Evolutionary conservation across 2,797 vertebrate species (phyloP), one percentile per base, ranked within the genome.

Genomic region (Hapalemur alaotrensis): DNA sequence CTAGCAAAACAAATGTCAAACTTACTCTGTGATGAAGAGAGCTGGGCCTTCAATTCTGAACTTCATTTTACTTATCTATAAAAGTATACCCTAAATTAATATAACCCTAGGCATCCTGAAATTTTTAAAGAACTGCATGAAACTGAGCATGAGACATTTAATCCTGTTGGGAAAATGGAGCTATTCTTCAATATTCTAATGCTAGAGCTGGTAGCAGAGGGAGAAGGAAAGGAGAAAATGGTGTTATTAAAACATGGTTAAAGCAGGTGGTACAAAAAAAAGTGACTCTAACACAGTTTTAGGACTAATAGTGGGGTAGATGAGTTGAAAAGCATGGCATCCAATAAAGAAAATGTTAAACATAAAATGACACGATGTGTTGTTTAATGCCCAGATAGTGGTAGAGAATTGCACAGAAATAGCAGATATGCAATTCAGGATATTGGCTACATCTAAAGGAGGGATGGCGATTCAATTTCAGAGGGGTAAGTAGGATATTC

Each of bases 101-200:
- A 61, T 73, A 73, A 78, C 30, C 52, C 17, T 63, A 83, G 43
- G 32, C 41, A 86, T 61, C 48, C 54, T 48, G 41, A 35, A 85
- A 59, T 41, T 89, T 95, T 85, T 43, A 35, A 93, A 88, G 41
- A 86, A 92, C 61, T 88, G 67, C 25, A 25, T 83, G 72, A 84
- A 69, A 69, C 17, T 35, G 48, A 38, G 15, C 63, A 5, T 65
- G 89, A 87, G 38, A 70, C 82, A 57, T 73, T 79, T 75, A 32
- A 65, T 95, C 4, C 35, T 43, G 15, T 15, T 50, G 23, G 65
- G 73, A 48, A 84, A 91, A 81, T 59, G 48, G 52, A 67, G 20
- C 7, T 17, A 28, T 63, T 85, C 15, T 17, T 84, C 61, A 48
- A 14, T 73, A 61, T 63, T 52, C 22, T 79, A 41, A 30, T 41